These are phyloP conservation scores for Sphaeridia pumilis DNA, from an alignment of 2,888 invertebrate genomes.

Conservation along the genomic window DNA sequence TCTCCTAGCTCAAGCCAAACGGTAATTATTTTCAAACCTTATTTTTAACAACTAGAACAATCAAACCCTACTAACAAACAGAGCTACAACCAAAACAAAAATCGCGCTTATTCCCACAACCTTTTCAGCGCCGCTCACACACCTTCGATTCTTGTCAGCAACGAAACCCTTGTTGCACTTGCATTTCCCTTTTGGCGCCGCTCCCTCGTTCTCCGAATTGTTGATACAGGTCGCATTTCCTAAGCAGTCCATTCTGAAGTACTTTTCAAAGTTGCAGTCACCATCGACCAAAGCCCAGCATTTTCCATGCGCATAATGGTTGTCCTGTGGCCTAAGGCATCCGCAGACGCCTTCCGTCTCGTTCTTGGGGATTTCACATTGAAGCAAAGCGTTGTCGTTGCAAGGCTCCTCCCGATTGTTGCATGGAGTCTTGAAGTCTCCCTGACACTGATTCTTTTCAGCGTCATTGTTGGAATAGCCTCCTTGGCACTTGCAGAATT, in stretches of 20 bases:
- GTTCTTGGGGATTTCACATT: not conserved
- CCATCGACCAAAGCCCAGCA: constrained; percentile 7
- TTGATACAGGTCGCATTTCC: constrained; percentile 1
- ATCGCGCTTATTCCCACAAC: too few relatives aligned
- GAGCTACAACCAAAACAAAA: too few relatives aligned
- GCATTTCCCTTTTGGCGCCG: constrained; percentile 3
- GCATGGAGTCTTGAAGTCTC: constrained; percentile 7
- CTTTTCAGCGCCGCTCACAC: not conserved
- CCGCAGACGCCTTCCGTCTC: constrained; percentile 8
- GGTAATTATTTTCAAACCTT: too few relatives aligned
- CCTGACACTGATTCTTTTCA: not conserved
- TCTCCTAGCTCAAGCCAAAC: too few relatives aligned
- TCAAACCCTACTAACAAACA: too few relatives aligned
- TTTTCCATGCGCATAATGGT: constrained; percentile 6
- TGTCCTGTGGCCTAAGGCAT: constrained; percentile 3
- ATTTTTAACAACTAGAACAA: too few relatives aligned
- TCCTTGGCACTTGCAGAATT: constrained; percentile 1
- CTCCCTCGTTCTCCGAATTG: not conserved
- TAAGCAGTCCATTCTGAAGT: constrained; percentile 1
- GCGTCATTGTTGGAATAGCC: constrained; percentile 3
- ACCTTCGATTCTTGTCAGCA: not conserved
- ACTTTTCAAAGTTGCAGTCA: not conserved
- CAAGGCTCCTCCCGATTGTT: not conserved
- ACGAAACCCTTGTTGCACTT: constrained; percentile 6
- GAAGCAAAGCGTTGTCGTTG: constrained; percentile 4